A percentile compares a stretch with the other conserved stretches of the same genome.
Evolutionary conservation across 2,797 vertebrate species (phyloP).

Genomic region (Pipistrellus pipistrellus): DNA sequence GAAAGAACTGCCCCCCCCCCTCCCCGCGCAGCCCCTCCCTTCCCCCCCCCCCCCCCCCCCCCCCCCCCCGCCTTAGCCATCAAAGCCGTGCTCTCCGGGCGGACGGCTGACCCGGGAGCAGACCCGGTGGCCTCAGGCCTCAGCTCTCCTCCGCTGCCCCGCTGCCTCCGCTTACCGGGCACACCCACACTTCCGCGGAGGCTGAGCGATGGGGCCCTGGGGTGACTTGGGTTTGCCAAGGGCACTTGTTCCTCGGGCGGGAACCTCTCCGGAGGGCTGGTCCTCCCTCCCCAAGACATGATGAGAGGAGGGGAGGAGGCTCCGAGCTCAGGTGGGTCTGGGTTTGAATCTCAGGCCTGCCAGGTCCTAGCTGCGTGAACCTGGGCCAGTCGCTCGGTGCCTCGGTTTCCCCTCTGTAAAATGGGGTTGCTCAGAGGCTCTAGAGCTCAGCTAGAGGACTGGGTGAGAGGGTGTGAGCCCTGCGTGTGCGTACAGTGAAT

Average conservation of each 20-base stretch:
- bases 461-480: background rate
- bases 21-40: too few relatives aligned
- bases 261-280: background rate
- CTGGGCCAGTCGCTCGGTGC: too few relatives aligned
- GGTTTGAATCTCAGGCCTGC: background rate
- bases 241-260: background rate
- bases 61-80: too few relatives aligned
- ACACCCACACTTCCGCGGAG: background rate
- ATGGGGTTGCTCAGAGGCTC: background rate
- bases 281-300: background rate
- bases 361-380: background rate
- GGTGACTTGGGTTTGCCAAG: background rate
- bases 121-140: background rate
- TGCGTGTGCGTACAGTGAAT: rapidly evolving
- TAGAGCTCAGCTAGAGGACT: background rate
- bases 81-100: background rate
- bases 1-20: background rate
- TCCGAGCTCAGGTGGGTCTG: background rate
- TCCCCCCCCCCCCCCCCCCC: too few relatives aligned
- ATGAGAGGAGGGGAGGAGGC: background rate
- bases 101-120: too few relatives aligned
- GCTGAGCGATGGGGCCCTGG: background rate
- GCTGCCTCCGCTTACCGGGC: background rate
- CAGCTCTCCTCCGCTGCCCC: background rate
- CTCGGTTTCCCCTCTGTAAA: background rate